phyloP scores from a whole-genome alignment of 1,140 invertebrate species.

The Melitaea cinxia region DNA sequence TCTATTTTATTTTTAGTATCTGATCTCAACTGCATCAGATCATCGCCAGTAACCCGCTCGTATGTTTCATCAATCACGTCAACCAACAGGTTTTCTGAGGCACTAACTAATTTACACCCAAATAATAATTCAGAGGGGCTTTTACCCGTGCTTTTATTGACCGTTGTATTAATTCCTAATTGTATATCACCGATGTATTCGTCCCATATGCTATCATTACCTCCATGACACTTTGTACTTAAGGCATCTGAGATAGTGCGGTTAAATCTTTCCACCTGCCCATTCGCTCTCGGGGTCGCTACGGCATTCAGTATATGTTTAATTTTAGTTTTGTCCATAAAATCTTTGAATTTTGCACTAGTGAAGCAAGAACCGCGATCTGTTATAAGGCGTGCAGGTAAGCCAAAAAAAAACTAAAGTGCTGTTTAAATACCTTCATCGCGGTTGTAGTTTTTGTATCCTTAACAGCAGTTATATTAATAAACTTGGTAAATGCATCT shows the following conservation, averaged over 20 bases:
- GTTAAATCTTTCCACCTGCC: slow-evolving; percentile 23
- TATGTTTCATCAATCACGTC: neutral
- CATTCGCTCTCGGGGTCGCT: slow-evolving; percentile 8
- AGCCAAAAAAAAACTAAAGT: slow-evolving; percentile 11
- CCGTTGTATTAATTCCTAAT: slow-evolving; percentile 2
- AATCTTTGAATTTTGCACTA: slow-evolving; percentile 6
- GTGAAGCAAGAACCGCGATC: slow-evolving; percentile 18
- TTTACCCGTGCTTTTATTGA: neutral
- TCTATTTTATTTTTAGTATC: neutral
- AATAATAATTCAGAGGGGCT: neutral
- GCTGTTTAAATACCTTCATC: slow-evolving; percentile 2
- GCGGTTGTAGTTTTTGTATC: neutral
- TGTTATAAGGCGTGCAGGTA: slow-evolving; percentile 8
- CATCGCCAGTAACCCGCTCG: neutral
- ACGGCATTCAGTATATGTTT: slow-evolving; percentile 20
- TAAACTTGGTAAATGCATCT: slow-evolving; percentile 19
- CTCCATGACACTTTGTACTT: neutral
- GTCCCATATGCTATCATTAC: neutral
- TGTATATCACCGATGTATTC: neutral
- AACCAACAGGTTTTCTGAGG: neutral
- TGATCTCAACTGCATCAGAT: neutral
- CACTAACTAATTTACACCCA: neutral
- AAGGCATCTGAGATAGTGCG: neutral
- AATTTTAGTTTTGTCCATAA: neutral
- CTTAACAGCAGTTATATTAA: neutral